Conservation (phyloP, 2,888 invertebrate species). For the Oscheius myriophilus region DNA sequence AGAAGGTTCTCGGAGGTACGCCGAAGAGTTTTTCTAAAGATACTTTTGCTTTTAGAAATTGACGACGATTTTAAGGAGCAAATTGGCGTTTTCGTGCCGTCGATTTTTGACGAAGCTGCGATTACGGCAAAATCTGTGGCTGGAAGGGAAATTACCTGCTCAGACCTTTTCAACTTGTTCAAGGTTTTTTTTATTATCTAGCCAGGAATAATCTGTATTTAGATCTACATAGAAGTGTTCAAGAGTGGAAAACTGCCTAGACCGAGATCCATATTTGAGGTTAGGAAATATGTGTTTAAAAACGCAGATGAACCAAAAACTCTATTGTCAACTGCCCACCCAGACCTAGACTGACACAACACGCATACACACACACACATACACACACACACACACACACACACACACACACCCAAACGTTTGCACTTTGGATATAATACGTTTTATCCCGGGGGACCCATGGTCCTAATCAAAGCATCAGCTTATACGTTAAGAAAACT, state of each 20-base stretch:
- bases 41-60: slow-evolving; percentile 77
- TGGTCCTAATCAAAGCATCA: too few relatives aligned
- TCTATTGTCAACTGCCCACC: too few relatives aligned
- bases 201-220: slow-evolving; percentile 27
- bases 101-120: slow-evolving; percentile 86
- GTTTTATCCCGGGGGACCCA: too few relatives aligned
- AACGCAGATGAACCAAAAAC: too few relatives aligned
- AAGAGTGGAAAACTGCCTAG: slow-evolving; percentile 95
- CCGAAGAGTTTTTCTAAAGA: not conserved
- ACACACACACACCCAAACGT: too few relatives aligned
- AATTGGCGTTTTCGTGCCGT: slow-evolving; percentile 87
- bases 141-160: slow-evolving; percentile 89
- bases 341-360: too few relatives aligned
- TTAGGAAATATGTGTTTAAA: not conserved
- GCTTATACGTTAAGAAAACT: too few relatives aligned
- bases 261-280: slow-evolving; percentile 95
- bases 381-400: too few relatives aligned
- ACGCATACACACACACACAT: too few relatives aligned
- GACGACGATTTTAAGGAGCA: slow-evolving; percentile 88
- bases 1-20: slow-evolving; percentile 1
- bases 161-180: slow-evolving; percentile 93
- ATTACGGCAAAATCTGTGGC: slow-evolving; percentile 92
- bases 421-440: too few relatives aligned
- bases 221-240: slow-evolving; percentile 92
- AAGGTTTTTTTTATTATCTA: slow-evolving; percentile 73